Percentiles rank a stretch among this genome's conserved stretches.
These are phyloP conservation scores for Channa argus DNA, from an alignment of 2,113 vertebrate genomes.

Conservation along the genomic window DNA sequence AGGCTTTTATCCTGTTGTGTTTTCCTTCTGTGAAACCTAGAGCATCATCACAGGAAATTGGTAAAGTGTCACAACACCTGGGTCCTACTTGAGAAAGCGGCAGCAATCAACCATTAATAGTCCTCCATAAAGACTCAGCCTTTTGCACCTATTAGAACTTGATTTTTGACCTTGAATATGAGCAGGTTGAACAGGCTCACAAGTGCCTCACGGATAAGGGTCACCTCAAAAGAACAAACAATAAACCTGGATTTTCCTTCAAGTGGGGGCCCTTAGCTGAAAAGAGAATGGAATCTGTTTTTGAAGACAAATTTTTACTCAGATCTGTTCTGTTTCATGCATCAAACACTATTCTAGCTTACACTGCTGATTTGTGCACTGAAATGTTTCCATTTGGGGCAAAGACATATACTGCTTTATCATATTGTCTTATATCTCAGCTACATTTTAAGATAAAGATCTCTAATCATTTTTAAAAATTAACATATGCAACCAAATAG, in stretches of 20 bases:
- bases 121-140: slow-evolving; percentile 59
- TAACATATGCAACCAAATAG: too few relatives aligned
- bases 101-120: slow-evolving; percentile 70
- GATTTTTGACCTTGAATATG: slow-evolving; percentile 56
- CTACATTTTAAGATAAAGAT: too few relatives aligned
- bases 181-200: slow-evolving; percentile 44
- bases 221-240: slow-evolving; percentile 55
- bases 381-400: neutral
- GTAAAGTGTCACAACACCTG: slow-evolving; percentile 78
- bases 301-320: slow-evolving; percentile 14
- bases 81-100: slow-evolving; percentile 69
- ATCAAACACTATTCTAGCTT: slow-evolving; percentile 7
- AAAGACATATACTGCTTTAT: neutral
- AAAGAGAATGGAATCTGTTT: neutral
- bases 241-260: slow-evolving; percentile 13
- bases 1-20: slow-evolving; percentile 45
- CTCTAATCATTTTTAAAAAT: too few relatives aligned
- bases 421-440: too few relatives aligned
- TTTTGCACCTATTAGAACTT: slow-evolving; percentile 60
- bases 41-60: slow-evolving; percentile 79
- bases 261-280: slow-evolving; percentile 22
- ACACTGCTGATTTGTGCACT: neutral
- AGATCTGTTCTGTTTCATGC: slow-evolving; percentile 11
- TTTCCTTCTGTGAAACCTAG: slow-evolving; percentile 8
- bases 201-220: slow-evolving; percentile 19